These are phyloP conservation scores for Aromia moschata DNA, from an alignment of 2,888 invertebrate genomes.

Conservation along the genomic window DNA sequence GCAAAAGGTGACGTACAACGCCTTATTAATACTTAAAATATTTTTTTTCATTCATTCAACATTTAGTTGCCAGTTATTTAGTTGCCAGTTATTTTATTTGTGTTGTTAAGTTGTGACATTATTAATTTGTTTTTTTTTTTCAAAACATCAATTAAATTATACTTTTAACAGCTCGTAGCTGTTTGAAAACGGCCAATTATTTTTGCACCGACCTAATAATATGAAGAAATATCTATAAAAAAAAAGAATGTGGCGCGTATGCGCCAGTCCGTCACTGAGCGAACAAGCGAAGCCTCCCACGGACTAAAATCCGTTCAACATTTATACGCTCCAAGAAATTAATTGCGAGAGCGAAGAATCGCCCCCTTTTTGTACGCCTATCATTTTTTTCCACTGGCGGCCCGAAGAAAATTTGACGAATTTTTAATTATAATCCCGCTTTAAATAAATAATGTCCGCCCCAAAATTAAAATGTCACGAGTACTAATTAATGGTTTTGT, in stretches of 20 bases:
- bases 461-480: conserved; percentile 34
- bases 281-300: background rate
- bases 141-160: background rate
- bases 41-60: too few relatives aligned
- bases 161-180: background rate
- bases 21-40: too few relatives aligned
- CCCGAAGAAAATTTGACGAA: conserved; percentile 30
- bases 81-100: too few relatives aligned
- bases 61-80: too few relatives aligned
- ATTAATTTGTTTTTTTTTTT: too few relatives aligned
- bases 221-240: too few relatives aligned
- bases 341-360: conserved; percentile 12
- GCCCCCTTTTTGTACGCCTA: conserved; percentile 10
- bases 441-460: conserved; percentile 29
- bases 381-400: conserved; percentile 8
- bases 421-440: conserved; percentile 29
- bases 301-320: conserved; percentile 1
- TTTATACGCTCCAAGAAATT: conserved; percentile 19
- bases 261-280: too few relatives aligned
- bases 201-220: too few relatives aligned
- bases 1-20: too few relatives aligned
- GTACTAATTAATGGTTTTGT: conserved; percentile 30
- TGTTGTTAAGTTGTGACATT: too few relatives aligned
- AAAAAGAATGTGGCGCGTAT: too few relatives aligned
- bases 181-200: too few relatives aligned